phyloP scores from a whole-genome alignment of 2,113 vertebrate genomes.

The Lepus timidus region DNA sequence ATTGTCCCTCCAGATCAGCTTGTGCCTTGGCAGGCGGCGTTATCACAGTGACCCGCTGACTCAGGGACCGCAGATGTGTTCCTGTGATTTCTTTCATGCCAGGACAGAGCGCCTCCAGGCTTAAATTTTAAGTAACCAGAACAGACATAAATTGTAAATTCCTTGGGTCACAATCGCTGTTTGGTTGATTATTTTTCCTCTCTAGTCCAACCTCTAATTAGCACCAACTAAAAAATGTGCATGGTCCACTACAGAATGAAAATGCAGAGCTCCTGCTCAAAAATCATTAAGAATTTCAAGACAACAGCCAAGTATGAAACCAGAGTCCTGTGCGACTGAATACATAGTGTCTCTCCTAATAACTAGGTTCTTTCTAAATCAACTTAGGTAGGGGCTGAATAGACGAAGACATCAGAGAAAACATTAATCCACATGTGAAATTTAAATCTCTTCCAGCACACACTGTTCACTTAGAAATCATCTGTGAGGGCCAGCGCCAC shows the following conservation, averaged over 20 bases:
- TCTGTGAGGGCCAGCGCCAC: not conserved
- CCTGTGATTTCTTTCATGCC: not conserved
- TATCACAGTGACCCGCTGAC: not conserved
- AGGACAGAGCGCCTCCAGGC: not conserved
- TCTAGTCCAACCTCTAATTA: not conserved
- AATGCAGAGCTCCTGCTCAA: not conserved
- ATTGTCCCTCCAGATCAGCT: not conserved
- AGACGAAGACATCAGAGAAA: not conserved
- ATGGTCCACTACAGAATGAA: not conserved
- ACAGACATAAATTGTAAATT: not conserved
- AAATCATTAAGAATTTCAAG: not conserved
- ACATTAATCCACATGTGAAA: not conserved
- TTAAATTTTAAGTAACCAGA: slow-evolving; percentile 12
- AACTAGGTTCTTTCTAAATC: not conserved
- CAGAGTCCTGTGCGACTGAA: too few relatives aligned
- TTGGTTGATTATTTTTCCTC: slow-evolving; percentile 25
- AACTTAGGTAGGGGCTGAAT: not conserved
- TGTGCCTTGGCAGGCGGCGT: not conserved
- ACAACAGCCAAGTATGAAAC: not conserved
- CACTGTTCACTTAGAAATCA: not conserved
- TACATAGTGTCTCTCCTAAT: not conserved
- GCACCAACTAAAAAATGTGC: not conserved
- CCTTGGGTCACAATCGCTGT: not conserved
- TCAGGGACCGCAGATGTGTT: fast-evolving
- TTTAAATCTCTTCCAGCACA: not conserved